Evolutionary conservation across 2,113 vertebrate species (phyloP), one percentile per base, ranked within the genome.

Genomic region (Oplegnathus fasciatus): DNA sequence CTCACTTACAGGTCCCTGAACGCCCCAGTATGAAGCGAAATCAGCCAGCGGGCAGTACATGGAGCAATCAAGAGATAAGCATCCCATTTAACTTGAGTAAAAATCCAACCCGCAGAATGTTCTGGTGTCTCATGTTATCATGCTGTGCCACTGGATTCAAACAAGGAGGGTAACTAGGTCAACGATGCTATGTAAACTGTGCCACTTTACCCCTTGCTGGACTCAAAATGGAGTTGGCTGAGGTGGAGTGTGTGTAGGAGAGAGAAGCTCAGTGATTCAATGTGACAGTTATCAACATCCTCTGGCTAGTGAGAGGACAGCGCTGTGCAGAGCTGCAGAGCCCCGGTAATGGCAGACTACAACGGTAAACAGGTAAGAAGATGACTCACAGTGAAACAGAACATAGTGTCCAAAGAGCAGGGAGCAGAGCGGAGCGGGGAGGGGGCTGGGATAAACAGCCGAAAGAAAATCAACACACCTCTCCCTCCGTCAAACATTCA

Each of bases 1-100:
- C 70, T 93, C 91, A 88, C 91, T 94, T 93, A 92, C 92, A 94
- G 91, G 93, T 94, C 93, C 91, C 93, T 84, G 90, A 94, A 94
- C 75, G 80, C 86, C 88, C 69, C 92, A 80, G 90, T 91, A 93
- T 86, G 88, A 88, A 92, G 87, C 64, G 6, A 86, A 91, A 84
- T 75, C 89, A 76, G 92, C 92, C 92, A 86, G 88, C 88, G 90
- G 94, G 93, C 82, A 82, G 91, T 69, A 87, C 83, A 86, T 64
- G 78, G 83, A 90, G 90, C 90, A 89, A 95, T 93, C 88, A 93
- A 93, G 76, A 91, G 92, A 94, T 92, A 92, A 94, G 91, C 90
- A 90, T 94, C 86, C 91, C 87, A 91, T 95, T 96, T 95, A 94
- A 91, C 91, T 82, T 82, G 89, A 88, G 89, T 58, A 71, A 89